Evolutionary conservation across 2,797 vertebrate species (phyloP), one percentile per base, ranked within the genome.

Genomic region (Sciurus vulgaris): DNA sequence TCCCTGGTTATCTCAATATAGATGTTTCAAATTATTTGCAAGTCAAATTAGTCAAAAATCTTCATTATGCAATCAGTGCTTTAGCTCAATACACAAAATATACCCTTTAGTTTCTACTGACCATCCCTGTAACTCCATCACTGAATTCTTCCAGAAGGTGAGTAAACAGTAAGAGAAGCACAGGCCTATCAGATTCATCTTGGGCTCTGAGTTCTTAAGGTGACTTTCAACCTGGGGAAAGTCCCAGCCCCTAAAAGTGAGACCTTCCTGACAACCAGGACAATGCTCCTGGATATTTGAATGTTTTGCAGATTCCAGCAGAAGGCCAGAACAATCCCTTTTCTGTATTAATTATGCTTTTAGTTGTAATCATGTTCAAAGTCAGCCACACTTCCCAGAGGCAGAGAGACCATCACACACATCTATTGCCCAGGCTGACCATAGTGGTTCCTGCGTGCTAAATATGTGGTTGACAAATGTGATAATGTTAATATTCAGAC

Each of bases 31-130:
- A 54, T 86, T 59, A 44, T 47, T 86, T 86, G 9, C 24, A 59
- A 91, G 35, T 81, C 61, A 92, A 89, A 91, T 26, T 72, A 67
- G 33, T 76, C 26, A 79, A 91, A 94, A 67, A 61, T 67, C 54
- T 89, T 59, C 7, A 59, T 28, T 61, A n/a, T 14, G 22, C 13
- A n/a, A 14, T 61, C 35, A 82, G 20, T 92, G 24, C 38, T 90
- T 95, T 41, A 38, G 18, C 17, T 70, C 77, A 38, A 88, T 51
- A n/a, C 15, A 78, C 14, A 94, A 88, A 95, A 33, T 82, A 38
- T 7, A 38, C 0, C 7, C 26, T 61, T 47, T n/a, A 10, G 30
- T 93, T 82, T 85, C 41, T 89, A 22, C 30, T 70, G 49, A 41
- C 6, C 61, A 47, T 33, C 5, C 33, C 24, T 56, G 41, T 28